Evolutionary conservation across 2,113 vertebrate species (phyloP), one percentile per base, ranked within the genome.

Genomic region (Ammodytes dubius): DNA sequence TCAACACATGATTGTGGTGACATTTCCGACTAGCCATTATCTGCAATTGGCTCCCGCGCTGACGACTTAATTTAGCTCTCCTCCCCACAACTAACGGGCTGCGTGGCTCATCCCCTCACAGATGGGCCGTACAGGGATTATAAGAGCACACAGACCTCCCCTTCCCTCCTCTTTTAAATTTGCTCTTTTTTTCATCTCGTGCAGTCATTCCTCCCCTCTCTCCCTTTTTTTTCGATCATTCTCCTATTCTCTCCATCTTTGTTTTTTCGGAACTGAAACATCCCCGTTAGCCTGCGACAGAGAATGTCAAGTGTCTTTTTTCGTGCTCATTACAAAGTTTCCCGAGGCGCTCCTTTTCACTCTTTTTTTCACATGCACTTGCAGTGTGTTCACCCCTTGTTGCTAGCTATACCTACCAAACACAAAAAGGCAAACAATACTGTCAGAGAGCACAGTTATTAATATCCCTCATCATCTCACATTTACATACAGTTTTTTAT

Each of bases 1-100:
- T 91, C 84, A 85, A 72, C 81, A 56, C 74, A 53, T 63, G 82
- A 92, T 84, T 88, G 88, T 83, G 74, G 83, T 88, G 83, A 89
- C 91, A 89, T 92, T 93, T 92, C 61, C 68, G 50, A 53, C 73
- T 45, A 42, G 60, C 59, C 53, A 87, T 88, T 88, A 79, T 80
- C 77, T 64, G 9, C 74, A 70, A 79, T 80, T 80, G 83, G 75
- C 70, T 35, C 49, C 50, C 4, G 75, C 66, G 80, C 72, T 42
- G 80, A 93, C 69, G 81, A 76, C 84, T 88, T 74, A 8, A 82
- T 84, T 57, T 52, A 42, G 37, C 52, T 27, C 27, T 27, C 46
- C 67, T 69, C 50, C 64, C 63, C 37, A 2, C 54, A 6, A 56
- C 47, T 13, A 50, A 39, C 37, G 70, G 60, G 63, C 69, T 42